Percentiles rank a stretch among this genome's conserved stretches.
Evolutionary conservation across 2,888 invertebrate genomes (phyloP).

Genomic region (Cantharis lateralis): DNA sequence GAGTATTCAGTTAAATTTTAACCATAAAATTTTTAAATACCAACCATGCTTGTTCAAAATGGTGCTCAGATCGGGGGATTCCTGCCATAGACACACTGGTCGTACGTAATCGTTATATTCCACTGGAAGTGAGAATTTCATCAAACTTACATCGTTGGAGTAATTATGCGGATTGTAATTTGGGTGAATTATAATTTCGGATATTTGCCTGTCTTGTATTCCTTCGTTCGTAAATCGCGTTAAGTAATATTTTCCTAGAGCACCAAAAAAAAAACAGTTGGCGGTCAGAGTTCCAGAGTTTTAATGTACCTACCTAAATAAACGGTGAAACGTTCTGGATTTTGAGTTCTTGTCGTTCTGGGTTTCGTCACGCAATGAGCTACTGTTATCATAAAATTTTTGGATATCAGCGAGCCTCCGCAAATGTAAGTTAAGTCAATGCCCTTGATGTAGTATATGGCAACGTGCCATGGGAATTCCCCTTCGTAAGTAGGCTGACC

Average conservation of each 20-base stretch:
- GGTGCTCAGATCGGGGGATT: background rate
- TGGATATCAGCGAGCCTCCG: constrained; percentile 48
- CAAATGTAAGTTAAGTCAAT: constrained; percentile 50
- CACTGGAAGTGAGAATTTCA: constrained; percentile 43
- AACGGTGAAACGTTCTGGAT: constrained; percentile 43
- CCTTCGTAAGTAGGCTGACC: constrained; percentile 64
- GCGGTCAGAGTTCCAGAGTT: too few relatives aligned
- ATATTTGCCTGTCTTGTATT: constrained; percentile 50
- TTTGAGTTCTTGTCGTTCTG: constrained; percentile 34
- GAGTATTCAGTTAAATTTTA: constrained; percentile 42
- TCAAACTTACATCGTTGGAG: constrained; percentile 48
- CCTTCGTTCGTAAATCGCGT: constrained; percentile 50
- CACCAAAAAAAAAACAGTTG: background rate
- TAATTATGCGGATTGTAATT: constrained; percentile 36
- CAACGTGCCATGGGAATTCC: constrained; percentile 73
- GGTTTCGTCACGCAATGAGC: constrained; percentile 50
- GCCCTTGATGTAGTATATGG: constrained; percentile 61
- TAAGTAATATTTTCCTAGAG: constrained; percentile 51
- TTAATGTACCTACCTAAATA: constrained; percentile 34
- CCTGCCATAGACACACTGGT: constrained; percentile 52
- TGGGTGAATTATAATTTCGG: constrained; percentile 46
- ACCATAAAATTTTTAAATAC: background rate
- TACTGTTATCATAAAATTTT: constrained; percentile 47
- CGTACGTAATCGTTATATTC: constrained; percentile 49
- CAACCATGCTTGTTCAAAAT: background rate